Evolutionary conservation across 2,888 invertebrate species (phyloP).

Genomic region (Gisinianus flammeolus): DNA sequence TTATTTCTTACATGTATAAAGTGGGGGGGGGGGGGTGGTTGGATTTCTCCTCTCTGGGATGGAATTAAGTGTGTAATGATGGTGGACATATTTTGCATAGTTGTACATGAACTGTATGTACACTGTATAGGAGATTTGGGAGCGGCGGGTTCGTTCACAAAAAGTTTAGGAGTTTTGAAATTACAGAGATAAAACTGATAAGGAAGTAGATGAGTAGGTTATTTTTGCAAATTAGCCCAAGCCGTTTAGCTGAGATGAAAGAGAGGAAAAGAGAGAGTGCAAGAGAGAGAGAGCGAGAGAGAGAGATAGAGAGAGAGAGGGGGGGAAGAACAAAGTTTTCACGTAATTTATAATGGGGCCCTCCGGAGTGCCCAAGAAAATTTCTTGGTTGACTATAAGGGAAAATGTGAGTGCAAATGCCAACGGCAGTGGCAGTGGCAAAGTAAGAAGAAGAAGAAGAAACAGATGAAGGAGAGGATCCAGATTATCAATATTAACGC

Average conservation of each 20-base stretch:
- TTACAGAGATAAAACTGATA: not conserved
- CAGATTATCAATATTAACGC: not conserved
- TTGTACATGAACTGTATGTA: too few species aligned
- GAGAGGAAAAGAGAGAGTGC: not conserved
- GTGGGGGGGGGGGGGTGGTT: too few species aligned
- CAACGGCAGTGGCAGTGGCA: too few species aligned
- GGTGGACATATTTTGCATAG: too few species aligned
- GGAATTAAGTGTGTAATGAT: too few species aligned
- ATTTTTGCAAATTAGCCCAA: not conserved
- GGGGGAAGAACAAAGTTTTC: not conserved
- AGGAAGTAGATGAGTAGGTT: not conserved
- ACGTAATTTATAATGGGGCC: not conserved
- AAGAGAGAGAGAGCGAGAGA: not conserved
- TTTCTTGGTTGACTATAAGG: not conserved
- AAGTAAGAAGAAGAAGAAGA: not conserved
- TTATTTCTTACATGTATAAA: too few species aligned
- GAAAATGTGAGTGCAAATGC: not conserved
- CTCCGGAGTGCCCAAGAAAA: not conserved
- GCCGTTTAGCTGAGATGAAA: not conserved
- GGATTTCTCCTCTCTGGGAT: too few species aligned
- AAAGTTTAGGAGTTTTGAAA: not conserved
- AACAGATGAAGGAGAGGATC: not conserved
- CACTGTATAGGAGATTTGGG: too few species aligned
- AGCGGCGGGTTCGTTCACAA: too few species aligned
- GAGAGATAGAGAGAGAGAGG: not conserved